Evolutionary conservation across 2,888 invertebrate species (phyloP).

Genomic region (Lamellibrachia columna): DNA sequence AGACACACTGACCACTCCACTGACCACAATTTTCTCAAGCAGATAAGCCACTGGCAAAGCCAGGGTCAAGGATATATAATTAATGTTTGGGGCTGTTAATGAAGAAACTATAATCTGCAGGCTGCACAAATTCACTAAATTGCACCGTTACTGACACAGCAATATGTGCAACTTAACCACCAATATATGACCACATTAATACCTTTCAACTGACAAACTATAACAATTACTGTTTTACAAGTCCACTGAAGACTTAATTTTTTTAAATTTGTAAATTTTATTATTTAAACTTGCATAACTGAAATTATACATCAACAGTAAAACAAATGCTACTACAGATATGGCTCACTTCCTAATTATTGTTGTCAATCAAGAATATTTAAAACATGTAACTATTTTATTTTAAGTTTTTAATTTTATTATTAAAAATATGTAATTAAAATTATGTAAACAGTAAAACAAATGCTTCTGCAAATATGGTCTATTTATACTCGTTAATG

Average conservation of each 20-base stretch:
- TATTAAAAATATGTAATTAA: too few relatives aligned
- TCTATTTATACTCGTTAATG: not conserved
- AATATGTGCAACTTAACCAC: not conserved
- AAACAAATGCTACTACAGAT: too few relatives aligned
- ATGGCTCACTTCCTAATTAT: not conserved
- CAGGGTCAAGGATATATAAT: not conserved
- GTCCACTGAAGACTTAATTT: not conserved
- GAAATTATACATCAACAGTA: too few relatives aligned
- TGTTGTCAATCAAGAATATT: not conserved
- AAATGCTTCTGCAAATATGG: too few relatives aligned
- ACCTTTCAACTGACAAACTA: not conserved
- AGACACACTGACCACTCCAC: not conserved
- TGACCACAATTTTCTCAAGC: not conserved
- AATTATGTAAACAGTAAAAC: too few relatives aligned
- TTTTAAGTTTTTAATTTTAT: too few relatives aligned
- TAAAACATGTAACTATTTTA: too few relatives aligned
- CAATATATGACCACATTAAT: not conserved
- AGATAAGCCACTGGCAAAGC: not conserved
- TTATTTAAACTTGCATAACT: too few relatives aligned
- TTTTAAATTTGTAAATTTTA: too few relatives aligned
- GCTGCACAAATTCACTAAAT: not conserved
- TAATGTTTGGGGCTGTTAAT: not conserved
- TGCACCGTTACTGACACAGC: not conserved
- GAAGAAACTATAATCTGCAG: not conserved
- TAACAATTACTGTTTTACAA: not conserved